phyloP scores from a whole-genome alignment of 2,888 invertebrate genomes.

The Macrophya alboannulata region DNA sequence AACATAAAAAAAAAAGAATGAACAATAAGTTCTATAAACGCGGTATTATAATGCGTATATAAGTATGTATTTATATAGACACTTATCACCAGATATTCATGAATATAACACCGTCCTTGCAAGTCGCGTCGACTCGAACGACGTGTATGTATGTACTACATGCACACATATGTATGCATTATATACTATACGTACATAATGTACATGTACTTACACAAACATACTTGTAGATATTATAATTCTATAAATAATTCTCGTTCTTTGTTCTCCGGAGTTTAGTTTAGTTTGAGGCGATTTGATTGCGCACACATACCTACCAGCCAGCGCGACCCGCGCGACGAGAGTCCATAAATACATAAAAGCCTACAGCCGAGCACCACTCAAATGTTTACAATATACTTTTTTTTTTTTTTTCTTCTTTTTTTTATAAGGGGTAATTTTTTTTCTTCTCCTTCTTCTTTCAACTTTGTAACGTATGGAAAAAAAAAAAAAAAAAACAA shows the following conservation, averaged over 20 bases:
- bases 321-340: background rate
- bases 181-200: conserved; percentile 35
- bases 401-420: too few species aligned
- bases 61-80: background rate
- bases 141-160: too few species aligned
- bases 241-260: conserved; percentile 34
- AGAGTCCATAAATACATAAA: conserved; percentile 32
- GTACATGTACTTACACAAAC: background rate
- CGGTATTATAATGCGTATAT: background rate
- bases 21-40: too few species aligned
- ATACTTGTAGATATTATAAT: conserved; percentile 15
- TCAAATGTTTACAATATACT: background rate
- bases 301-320: background rate
- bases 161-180: conserved; percentile 42
- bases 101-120: background rate
- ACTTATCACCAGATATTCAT: background rate
- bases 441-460: background rate
- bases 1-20: background rate
- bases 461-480: background rate
- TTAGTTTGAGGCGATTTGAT: conserved; percentile 19
- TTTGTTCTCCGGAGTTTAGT: conserved; percentile 26
- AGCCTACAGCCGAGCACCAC: background rate
- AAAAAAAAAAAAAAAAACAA: background rate
- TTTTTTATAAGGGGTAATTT: background rate
- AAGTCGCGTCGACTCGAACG: conserved; percentile 4